A percentile compares a stretch with the other conserved stretches of the same genome.
Conservation (phyloP, 1,140 invertebrate genomes). For the Leptinotarsa defecta region DNA sequence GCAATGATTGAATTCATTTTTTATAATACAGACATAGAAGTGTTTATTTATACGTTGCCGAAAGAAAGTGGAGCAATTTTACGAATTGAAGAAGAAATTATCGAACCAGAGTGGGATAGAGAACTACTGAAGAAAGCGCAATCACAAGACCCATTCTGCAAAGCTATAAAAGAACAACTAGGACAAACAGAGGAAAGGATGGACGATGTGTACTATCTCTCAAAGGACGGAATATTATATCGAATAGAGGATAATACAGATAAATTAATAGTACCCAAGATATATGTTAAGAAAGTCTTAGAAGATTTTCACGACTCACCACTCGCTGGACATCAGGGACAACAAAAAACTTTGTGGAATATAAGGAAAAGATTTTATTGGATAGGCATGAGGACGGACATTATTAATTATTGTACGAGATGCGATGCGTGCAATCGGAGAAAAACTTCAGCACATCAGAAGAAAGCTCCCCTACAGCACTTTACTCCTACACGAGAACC, state of each 20-base stretch:
- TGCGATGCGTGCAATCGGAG: constrained; percentile 21
- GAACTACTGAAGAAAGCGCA: constrained; percentile 1
- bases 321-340: constrained; percentile 15
- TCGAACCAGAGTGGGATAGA: constrained; percentile 10
- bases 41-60: not conserved
- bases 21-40: not conserved
- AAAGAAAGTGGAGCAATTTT: not conserved
- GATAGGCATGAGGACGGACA: constrained; percentile 5
- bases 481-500: not conserved
- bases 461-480: constrained; percentile 1
- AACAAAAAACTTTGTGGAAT: not conserved
- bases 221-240: constrained; percentile 2
- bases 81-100: not conserved
- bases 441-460: constrained; percentile 21
- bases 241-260: constrained; percentile 8
- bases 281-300: not conserved
- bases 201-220: not conserved
- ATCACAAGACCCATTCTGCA: not conserved
- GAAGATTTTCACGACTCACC: constrained; percentile 14
- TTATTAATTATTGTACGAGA: constrained; percentile 20
- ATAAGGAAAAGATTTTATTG: constrained; percentile 15
- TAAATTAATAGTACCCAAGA: constrained; percentile 6
- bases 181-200: not conserved
- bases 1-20: constrained; percentile 4
- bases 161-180: not conserved